phyloP scores from a whole-genome alignment of 2,113 vertebrate species.

The Danionella cerebrum region DNA sequence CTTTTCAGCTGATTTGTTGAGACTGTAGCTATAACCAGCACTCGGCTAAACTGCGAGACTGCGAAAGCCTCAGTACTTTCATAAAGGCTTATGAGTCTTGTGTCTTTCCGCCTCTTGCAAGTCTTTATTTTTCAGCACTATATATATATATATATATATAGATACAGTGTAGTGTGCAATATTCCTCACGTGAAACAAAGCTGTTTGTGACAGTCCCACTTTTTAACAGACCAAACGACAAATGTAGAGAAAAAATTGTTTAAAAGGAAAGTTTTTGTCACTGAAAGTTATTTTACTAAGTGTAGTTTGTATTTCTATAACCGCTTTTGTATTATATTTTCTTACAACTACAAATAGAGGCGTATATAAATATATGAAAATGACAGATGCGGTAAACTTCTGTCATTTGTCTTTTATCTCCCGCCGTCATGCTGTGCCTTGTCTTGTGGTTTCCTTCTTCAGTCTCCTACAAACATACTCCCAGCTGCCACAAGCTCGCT shows the following conservation, averaged over 20 bases:
- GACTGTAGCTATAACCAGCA: not conserved
- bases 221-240: conserved; percentile 55
- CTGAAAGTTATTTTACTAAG: conserved; percentile 68
- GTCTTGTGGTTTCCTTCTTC: conserved; percentile 70
- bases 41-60: conserved; percentile 37
- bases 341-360: conserved; percentile 71
- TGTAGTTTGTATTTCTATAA: conserved; percentile 84
- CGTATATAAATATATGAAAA: conserved; percentile 17
- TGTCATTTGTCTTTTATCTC: conserved; percentile 57
- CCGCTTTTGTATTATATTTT: conserved; percentile 99
- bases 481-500: conserved; percentile 26
- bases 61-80: conserved; percentile 38
- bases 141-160: no score
- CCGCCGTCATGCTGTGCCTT: conserved; percentile 87
- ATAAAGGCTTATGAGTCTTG: conserved; percentile 15
- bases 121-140: not conserved
- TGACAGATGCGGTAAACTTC: conserved; percentile 58
- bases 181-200: conserved; percentile 56
- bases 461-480: conserved; percentile 32
- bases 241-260: conserved; percentile 41
- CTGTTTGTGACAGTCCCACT: conserved; percentile 67
- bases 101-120: not conserved
- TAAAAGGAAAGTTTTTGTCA: conserved; percentile 68
- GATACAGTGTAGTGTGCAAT: conserved; percentile 46
- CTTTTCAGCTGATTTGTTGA: not conserved